Evolutionary conservation across 2,797 vertebrate species (phyloP).

Genomic region (Macropodus opercularis): DNA sequence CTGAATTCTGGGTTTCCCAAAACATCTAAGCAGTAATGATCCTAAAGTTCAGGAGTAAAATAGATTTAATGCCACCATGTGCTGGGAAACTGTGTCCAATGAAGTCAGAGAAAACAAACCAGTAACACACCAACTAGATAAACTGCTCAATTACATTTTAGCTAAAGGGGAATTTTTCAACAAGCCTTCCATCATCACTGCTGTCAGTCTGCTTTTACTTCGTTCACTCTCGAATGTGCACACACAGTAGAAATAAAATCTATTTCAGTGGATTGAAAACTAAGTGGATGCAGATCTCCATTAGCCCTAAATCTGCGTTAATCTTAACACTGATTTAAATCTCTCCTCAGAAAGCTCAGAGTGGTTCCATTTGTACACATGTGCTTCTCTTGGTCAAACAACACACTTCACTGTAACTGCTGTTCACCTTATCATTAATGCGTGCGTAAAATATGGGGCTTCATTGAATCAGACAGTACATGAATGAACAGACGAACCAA

Average conservation of each 20-base stretch:
- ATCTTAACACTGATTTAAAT: constrained; percentile 50
- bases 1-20: constrained; percentile 17
- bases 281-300: background rate
- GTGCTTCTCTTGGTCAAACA: background rate
- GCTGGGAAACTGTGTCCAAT: background rate
- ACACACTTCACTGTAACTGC: background rate
- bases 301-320: constrained; percentile 12
- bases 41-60: background rate
- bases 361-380: background rate
- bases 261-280: background rate
- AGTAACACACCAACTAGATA: background rate
- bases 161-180: background rate
- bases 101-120: background rate
- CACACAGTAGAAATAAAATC: background rate
- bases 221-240: background rate
- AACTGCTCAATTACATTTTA: background rate
- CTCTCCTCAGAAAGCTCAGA: constrained; percentile 8
- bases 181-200: background rate
- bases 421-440: background rate
- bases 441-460: constrained; percentile 60
- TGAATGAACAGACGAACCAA: constrained; percentile 33
- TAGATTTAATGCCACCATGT: background rate
- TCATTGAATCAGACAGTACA: constrained; percentile 53
- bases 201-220: constrained; percentile 10
- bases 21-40: constrained; percentile 13